Conservation (phyloP, 2,888 invertebrate genomes). For the Glyphotaelius pellucidus region DNA sequence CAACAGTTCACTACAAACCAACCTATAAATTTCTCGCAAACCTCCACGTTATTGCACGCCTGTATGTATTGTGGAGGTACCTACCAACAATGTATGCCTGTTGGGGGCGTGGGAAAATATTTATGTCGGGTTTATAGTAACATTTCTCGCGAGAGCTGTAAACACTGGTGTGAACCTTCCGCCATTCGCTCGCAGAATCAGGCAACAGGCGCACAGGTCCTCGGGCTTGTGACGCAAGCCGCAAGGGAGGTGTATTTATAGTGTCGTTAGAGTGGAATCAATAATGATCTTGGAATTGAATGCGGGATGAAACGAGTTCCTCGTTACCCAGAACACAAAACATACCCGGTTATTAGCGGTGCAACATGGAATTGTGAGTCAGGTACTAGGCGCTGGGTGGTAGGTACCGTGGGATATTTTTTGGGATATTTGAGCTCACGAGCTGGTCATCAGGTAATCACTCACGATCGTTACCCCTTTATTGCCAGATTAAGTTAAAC, state of each 20-base stretch:
- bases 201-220: no score
- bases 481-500: slow-evolving; percentile 51
- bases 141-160: neutral
- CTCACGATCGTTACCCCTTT: slow-evolving; percentile 48
- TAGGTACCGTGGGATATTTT: slow-evolving; percentile 45
- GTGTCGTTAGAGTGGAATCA: neutral
- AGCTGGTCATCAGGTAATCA: slow-evolving; percentile 48
- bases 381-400: neutral
- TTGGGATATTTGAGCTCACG: slow-evolving; percentile 41
- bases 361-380: slow-evolving; percentile 10
- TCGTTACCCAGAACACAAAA: neutral
- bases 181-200: no score
- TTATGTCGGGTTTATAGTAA: neutral
- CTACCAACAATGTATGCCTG: neutral
- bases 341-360: neutral
- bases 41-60: neutral
- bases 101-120: neutral
- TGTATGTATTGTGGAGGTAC: neutral
- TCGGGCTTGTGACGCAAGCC: neutral
- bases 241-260: neutral
- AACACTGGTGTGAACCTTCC: neutral
- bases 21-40: neutral
- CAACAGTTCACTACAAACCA: neutral
- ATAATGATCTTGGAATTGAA: neutral
- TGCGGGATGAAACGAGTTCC: neutral